phyloP scores from a whole-genome alignment of 2,888 invertebrate species.

The Agrypnus murinus region DNA sequence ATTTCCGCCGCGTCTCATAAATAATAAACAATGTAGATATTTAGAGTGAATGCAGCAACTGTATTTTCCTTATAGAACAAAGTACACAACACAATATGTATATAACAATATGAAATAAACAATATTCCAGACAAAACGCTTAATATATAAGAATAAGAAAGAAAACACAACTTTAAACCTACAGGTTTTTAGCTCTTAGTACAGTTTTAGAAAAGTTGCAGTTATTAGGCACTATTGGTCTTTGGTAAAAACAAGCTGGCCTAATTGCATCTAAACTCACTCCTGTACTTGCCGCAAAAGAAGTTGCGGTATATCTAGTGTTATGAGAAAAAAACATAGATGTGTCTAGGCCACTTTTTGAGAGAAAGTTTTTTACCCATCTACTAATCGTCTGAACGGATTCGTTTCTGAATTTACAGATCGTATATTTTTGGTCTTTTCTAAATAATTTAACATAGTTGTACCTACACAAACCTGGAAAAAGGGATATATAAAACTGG shows the following conservation, averaged over 20 bases:
- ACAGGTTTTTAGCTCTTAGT: no score
- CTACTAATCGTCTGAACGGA: conserved; percentile 52
- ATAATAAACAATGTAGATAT: no score
- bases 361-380: conserved; percentile 55
- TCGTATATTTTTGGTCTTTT: neutral
- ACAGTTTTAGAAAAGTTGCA: no score
- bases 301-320: conserved; percentile 56
- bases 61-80: no score
- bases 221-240: no score
- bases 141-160: no score
- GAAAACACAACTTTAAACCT: no score
- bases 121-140: no score
- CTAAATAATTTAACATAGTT: neutral
- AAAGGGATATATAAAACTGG: conserved; percentile 35
- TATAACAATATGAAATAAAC: no score
- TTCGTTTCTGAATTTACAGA: conserved; percentile 8
- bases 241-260: conserved; percentile 53
- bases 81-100: no score
- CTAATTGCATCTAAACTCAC: conserved; percentile 52
- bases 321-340: conserved; percentile 49
- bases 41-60: no score
- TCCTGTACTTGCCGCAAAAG: conserved; percentile 53
- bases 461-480: conserved; percentile 1
- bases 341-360: conserved; percentile 54
- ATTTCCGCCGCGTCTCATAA: no score